Conservation (phyloP, 2,797 vertebrate genomes). For the Mallotus villosus region DNA sequence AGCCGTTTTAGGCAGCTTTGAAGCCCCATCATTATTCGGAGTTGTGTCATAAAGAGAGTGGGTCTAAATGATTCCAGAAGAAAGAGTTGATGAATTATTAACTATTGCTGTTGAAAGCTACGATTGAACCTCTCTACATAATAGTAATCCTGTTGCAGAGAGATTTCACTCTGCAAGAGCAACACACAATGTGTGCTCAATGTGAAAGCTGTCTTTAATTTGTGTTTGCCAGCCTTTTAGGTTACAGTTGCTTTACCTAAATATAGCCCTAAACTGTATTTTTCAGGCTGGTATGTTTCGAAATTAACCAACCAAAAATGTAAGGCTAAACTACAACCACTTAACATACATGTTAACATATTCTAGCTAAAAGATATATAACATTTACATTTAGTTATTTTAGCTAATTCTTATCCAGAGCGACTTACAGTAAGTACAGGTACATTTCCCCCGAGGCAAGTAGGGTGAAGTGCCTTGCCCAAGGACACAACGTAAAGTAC, state of each 20-base stretch:
- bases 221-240: not conserved
- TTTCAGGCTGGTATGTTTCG: not conserved
- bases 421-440: too few relatives aligned
- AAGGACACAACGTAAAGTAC: too few relatives aligned
- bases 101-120: conserved; percentile 20
- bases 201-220: not conserved
- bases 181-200: conserved; percentile 8
- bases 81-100: conserved; percentile 34
- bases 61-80: conserved; percentile 34
- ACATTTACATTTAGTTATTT: too few relatives aligned
- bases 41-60: conserved; percentile 15
- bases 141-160: conserved; percentile 26
- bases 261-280: not conserved
- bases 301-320: too few relatives aligned
- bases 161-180: conserved; percentile 22
- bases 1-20: conserved; percentile 22
- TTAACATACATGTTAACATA: too few relatives aligned
- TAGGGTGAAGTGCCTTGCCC: too few relatives aligned
- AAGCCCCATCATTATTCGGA: conserved; percentile 24
- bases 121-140: conserved; percentile 16
- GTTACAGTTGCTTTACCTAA: conserved; percentile 8
- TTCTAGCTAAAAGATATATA: not conserved
- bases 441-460: too few relatives aligned
- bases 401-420: too few relatives aligned
- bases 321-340: not conserved